These are phyloP conservation scores for Hippoglossus stenolepis DNA, from an alignment of 2,113 vertebrate genomes.

Conservation along the genomic window DNA sequence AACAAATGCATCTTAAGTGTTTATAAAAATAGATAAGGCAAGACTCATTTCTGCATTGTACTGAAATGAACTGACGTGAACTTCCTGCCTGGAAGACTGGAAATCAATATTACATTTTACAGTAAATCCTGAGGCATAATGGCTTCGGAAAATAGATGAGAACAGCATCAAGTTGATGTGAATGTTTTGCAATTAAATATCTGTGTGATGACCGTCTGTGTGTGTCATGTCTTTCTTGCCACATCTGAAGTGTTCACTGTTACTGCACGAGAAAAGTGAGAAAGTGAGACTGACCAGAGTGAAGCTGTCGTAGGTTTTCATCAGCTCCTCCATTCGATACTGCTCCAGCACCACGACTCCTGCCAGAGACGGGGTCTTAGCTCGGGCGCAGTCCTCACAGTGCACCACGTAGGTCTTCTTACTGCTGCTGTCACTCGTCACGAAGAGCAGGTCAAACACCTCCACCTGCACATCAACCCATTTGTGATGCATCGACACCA, in stretches of 20 bases:
- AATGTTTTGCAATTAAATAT: too few relatives aligned
- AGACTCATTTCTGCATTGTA: background rate
- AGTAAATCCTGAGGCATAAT: background rate
- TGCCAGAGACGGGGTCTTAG: constrained; percentile 79
- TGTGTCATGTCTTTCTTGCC: background rate
- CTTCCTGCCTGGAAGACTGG: background rate
- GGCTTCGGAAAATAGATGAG: background rate
- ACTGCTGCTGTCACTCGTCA: constrained; percentile 89
- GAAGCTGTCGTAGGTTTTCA: constrained; percentile 89
- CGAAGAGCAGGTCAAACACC: constrained; percentile 92
- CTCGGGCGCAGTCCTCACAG: constrained; percentile 91
- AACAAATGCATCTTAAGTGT: background rate
- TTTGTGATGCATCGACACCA: background rate
- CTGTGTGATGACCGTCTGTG: background rate
- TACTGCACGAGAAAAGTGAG: background rate
- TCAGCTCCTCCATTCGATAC: constrained; percentile 91
- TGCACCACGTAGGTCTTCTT: constrained; percentile 93
- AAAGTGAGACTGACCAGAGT: constrained; percentile 83
- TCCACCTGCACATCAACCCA: constrained; percentile 83
- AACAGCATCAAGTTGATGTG: background rate
- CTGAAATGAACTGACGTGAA: background rate
- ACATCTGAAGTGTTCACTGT: background rate
- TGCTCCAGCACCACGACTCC: constrained; percentile 92
- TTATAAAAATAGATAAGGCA: too few relatives aligned
- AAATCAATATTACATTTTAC: background rate